Conservation (phyloP, 2,888 invertebrate species). For the Drosophila borealis region DNA sequence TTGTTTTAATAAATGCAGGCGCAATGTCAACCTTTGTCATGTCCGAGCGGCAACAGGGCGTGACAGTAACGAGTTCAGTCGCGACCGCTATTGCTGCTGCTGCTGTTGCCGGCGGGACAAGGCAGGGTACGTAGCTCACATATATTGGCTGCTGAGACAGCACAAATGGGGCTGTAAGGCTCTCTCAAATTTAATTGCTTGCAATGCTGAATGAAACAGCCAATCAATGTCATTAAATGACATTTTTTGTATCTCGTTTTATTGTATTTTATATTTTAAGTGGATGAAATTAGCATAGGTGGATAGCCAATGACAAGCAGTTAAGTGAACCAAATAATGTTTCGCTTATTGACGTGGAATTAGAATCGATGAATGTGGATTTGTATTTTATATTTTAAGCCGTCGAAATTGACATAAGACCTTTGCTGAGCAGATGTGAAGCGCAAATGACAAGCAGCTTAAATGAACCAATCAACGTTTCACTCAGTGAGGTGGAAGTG, state of each 20-base stretch:
- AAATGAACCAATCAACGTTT: no score
- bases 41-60: slow-evolving; percentile 62
- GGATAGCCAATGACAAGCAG: slow-evolving; percentile 1
- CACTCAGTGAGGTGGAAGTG: no score
- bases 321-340: neutral
- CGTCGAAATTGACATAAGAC: no score
- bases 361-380: no score
- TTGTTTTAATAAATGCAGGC: slow-evolving; percentile 75
- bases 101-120: slow-evolving; percentile 5
- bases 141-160: slow-evolving; percentile 23
- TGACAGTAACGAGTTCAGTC: slow-evolving; percentile 70
- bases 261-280: neutral
- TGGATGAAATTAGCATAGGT: slow-evolving; percentile 10
- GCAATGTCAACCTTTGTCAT: slow-evolving; percentile 77
- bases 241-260: neutral
- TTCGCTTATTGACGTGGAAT: no score
- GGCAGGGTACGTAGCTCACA: slow-evolving; percentile 3
- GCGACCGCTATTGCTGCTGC: slow-evolving; percentile 15
- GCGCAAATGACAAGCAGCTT: no score
- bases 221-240: slow-evolving; percentile 59
- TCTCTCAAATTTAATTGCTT: slow-evolving; percentile 44
- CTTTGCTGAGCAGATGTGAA: no score
- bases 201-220: slow-evolving; percentile 23
- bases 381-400: no score
- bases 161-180: slow-evolving; percentile 21